These are phyloP conservation scores for Dunckerocampus dactyliophorus DNA, from an alignment of 2,113 vertebrate genomes.

Conservation along the genomic window DNA sequence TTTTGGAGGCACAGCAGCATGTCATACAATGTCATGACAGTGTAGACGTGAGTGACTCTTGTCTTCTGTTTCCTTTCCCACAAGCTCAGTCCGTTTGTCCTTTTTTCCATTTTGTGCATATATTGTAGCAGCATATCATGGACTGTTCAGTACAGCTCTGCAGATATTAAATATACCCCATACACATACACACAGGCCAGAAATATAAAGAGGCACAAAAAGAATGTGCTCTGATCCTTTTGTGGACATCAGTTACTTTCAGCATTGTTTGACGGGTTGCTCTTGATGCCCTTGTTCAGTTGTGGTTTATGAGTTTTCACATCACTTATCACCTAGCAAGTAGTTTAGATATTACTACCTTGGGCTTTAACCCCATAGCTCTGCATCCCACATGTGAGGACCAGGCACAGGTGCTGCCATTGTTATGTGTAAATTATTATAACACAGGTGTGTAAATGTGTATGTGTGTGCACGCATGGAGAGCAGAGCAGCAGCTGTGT, in stretches of 20 bases:
- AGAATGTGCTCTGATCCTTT: not conserved
- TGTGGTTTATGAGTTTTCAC: slow-evolving; percentile 21
- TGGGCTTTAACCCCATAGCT: slow-evolving; percentile 24
- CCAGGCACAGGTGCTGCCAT: slow-evolving; percentile 34
- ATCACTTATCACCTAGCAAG: slow-evolving; percentile 27
- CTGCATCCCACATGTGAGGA: slow-evolving; percentile 15
- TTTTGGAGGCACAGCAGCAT: no score
- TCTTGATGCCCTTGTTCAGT: not conserved
- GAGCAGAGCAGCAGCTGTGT: slow-evolving; percentile 11
- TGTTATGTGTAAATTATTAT: slow-evolving; percentile 37
- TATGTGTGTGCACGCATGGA: slow-evolving; percentile 2
- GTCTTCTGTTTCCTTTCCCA: no score
- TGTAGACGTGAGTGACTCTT: no score
- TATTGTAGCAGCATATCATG: no score
- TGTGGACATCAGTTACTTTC: not conserved
- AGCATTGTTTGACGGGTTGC: not conserved
- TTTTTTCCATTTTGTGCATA: no score
- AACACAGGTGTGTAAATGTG: slow-evolving; percentile 31
- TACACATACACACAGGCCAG: no score
- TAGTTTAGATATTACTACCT: slow-evolving; percentile 39
- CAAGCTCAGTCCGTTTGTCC: no score
- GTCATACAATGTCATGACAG: no score
- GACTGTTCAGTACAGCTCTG: no score
- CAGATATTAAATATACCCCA: no score
- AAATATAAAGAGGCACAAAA: not conserved